Percentiles rank a stretch among this genome's conserved stretches.
These are phyloP conservation scores for Acanthoscelides obtectus DNA, from an alignment of 2,888 invertebrate genomes.

Conservation along the genomic window DNA sequence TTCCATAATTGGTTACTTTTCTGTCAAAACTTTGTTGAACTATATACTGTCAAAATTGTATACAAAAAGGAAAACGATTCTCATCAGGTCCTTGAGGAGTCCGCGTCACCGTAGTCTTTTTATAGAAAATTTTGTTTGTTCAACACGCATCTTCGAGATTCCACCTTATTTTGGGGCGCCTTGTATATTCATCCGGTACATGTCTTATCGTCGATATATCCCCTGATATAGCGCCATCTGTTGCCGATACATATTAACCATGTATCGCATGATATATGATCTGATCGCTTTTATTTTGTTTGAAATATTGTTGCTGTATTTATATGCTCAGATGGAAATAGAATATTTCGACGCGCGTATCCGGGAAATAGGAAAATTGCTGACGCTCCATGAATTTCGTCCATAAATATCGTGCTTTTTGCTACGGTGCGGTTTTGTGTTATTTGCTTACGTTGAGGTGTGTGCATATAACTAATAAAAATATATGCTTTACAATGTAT, in stretches of 20 bases:
- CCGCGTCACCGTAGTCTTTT: too few relatives aligned
- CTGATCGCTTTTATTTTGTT: not conserved
- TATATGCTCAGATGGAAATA: not conserved
- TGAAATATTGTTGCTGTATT: not conserved
- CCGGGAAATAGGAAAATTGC: not conserved
- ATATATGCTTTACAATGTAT: too few relatives aligned
- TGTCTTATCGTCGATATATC: not conserved
- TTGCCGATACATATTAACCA: not conserved
- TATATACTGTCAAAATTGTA: too few relatives aligned
- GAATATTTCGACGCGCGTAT: not conserved
- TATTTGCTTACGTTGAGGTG: not conserved
- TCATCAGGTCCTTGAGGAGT: too few relatives aligned
- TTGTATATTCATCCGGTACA: not conserved
- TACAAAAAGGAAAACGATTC: too few relatives aligned
- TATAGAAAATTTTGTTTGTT: too few relatives aligned
- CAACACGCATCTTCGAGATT: too few relatives aligned
- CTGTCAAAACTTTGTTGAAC: too few relatives aligned
- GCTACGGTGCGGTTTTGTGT: not conserved
- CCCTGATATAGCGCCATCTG: not conserved
- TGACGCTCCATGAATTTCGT: not conserved
- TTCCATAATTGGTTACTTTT: too few relatives aligned
- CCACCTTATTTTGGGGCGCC: too few relatives aligned
- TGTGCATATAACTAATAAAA: not conserved
- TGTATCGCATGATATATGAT: not conserved
- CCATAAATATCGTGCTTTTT: not conserved